phyloP scores from a whole-genome alignment of 2,888 invertebrate genomes.

The Limnephilus rhombicus region DNA sequence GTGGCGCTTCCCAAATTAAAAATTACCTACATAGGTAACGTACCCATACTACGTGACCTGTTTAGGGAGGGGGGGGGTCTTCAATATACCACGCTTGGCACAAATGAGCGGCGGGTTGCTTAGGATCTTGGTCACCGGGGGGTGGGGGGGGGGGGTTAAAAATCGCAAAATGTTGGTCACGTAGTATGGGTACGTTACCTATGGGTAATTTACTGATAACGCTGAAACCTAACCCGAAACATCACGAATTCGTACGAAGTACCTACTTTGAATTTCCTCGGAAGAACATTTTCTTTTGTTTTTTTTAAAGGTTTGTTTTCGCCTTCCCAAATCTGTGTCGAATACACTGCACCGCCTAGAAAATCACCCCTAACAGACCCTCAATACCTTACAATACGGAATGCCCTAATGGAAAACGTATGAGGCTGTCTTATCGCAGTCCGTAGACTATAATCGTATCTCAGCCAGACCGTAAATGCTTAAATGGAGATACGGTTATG shows the following conservation, averaged over 20 bases:
- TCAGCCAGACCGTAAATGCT: neutral
- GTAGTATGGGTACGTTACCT: too few relatives aligned
- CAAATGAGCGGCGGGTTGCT: too few relatives aligned
- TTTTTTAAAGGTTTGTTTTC: neutral
- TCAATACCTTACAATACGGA: neutral
- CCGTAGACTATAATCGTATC: neutral
- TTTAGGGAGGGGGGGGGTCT: too few relatives aligned
- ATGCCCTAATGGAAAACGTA: neutral
- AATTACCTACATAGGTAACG: too few relatives aligned
- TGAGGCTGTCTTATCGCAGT: neutral
- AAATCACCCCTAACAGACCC: conserved; percentile 1
- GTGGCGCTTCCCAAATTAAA: too few relatives aligned
- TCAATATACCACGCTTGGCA: too few relatives aligned
- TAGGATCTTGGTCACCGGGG: too few relatives aligned
- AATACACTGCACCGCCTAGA: neutral
- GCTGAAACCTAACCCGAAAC: neutral
- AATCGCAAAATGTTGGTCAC: too few relatives aligned
- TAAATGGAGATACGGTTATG: neutral
- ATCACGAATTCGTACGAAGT: neutral
- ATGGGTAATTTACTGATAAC: neutral
- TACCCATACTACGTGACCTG: too few relatives aligned
- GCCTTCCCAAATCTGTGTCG: neutral
- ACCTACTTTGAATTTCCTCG: neutral
- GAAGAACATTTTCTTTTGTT: neutral
- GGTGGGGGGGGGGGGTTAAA: too few relatives aligned